Evolutionary conservation across 2,113 vertebrate species (phyloP), one percentile per base, ranked within the genome.

Genomic region (Scomber colias): DNA sequence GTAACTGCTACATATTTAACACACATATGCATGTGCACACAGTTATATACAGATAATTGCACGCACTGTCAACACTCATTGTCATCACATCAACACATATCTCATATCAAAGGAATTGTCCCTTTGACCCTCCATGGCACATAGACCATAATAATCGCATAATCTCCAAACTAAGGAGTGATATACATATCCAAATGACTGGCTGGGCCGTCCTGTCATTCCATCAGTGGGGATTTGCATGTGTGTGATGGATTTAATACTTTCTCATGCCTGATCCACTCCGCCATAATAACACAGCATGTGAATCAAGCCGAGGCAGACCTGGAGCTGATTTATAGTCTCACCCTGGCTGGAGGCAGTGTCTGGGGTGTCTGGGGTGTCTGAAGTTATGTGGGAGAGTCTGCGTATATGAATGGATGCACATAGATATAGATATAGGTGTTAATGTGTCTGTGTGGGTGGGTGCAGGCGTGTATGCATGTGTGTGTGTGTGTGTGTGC

Each of bases 161-260:
- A 84, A 93, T 92, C 85, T 90, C 80, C 81, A 61, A 89, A 87
- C 79, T 85, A 96, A 95, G 95, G 92, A 95, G 94, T 4, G 16
- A 90, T 96, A 96, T 95, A 95, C 96, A 96, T 96, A 96, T 97
- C 95, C 94, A 95, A 96, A 96, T 96, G 96, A 96, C 94, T 93
- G 95, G 90, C 95, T 94, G 95, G 79, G 68, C 2, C n/a, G 3
- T 79, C 74, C 87, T 92, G 90, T 94, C 91, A 90, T 90, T 91
- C 88, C 90, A 89, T 90, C 91, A 91, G 54, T 75, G 21, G 67
- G 81, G 88, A 98, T 97, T 97, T 97, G 96, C 96, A 97, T 96
- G 94, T 95, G 95, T 97, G 95, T 96, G 96, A 97, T 97, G 95
- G 97, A 95, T 96, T 96, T 95, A 96, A 96, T 95, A 94, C 93